Conservation (phyloP, 2,797 vertebrate genomes). For the Gouania willdenowi region DNA sequence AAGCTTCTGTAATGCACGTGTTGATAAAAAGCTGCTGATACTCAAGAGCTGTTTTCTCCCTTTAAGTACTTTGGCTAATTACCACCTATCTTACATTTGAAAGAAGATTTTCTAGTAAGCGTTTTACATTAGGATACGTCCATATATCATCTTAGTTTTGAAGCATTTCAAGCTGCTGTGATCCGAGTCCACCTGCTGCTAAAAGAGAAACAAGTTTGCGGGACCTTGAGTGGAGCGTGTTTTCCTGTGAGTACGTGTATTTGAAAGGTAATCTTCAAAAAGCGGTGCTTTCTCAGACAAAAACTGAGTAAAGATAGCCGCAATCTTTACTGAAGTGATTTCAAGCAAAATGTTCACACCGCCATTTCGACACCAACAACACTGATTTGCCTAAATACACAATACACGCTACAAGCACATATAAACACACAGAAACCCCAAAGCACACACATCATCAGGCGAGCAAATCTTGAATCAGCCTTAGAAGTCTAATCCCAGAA, state of each 20-base stretch:
- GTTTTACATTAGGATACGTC: constrained; percentile 46
- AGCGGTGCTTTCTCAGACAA: constrained; percentile 51
- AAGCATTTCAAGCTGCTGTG: constrained; percentile 30
- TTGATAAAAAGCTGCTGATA: constrained; percentile 61
- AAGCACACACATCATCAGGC: constrained; percentile 11
- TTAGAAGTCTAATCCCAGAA: constrained; percentile 6
- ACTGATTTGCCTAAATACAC: constrained; percentile 46
- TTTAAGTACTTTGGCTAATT: constrained; percentile 61
- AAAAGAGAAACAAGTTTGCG: constrained; percentile 44
- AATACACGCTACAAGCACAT: constrained; percentile 14
- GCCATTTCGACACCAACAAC: constrained; percentile 50
- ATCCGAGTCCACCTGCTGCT: constrained; percentile 19
- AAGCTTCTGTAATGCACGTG: too few species aligned
- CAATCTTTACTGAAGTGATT: constrained; percentile 68
- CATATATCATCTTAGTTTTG: constrained; percentile 36
- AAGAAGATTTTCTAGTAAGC: constrained; percentile 45
- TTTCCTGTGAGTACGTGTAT: constrained; percentile 43
- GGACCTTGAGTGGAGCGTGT: constrained; percentile 49
- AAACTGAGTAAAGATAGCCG: constrained; percentile 62
- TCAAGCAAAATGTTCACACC: constrained; percentile 55
- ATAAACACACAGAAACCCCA: background rate
- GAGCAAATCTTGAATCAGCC: constrained; percentile 18
- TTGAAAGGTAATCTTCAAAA: constrained; percentile 59
- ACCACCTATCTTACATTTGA: constrained; percentile 49
- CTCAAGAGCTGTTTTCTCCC: constrained; percentile 62